Conservation (phyloP, 2,888 invertebrate species). For the Tricholauxania praeusta region DNA sequence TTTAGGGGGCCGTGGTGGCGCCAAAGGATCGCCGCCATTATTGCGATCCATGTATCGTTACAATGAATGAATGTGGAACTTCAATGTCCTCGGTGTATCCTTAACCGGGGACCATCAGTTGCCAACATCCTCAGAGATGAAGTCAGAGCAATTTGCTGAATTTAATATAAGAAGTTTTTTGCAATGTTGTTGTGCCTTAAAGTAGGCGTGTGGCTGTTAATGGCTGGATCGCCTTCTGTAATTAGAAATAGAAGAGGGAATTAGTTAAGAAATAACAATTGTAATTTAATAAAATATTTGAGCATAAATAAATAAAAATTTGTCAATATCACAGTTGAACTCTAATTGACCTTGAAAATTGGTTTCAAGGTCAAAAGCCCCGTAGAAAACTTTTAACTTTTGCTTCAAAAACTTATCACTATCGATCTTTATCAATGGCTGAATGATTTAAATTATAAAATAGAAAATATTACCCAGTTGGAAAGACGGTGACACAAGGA, state of each 20-base stretch:
- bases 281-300: not conserved
- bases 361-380: too few relatives aligned
- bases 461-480: too few relatives aligned
- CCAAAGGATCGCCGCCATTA: conserved; percentile 80
- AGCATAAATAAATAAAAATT: not conserved
- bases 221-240: conserved; percentile 71
- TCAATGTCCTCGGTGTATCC: conserved; percentile 68
- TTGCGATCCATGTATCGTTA: conserved; percentile 77
- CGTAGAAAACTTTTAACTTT: too few relatives aligned
- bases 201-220: not conserved
- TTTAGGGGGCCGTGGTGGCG: conserved; percentile 81
- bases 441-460: too few relatives aligned
- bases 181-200: not conserved
- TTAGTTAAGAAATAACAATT: not conserved
- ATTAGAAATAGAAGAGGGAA: conserved; percentile 52
- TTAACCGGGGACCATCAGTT: conserved; percentile 75
- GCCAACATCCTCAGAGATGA: conserved; percentile 71
- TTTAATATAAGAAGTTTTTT: not conserved
- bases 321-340: not conserved
- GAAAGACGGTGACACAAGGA: too few relatives aligned
- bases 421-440: too few relatives aligned
- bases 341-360: too few relatives aligned
- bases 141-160: not conserved
- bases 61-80: conserved; percentile 54
- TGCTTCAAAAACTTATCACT: too few relatives aligned